Evolutionary conservation across 2,888 invertebrate genomes (phyloP), one percentile per base, ranked within the genome.

Genomic region (Oligia strigilis): DNA sequence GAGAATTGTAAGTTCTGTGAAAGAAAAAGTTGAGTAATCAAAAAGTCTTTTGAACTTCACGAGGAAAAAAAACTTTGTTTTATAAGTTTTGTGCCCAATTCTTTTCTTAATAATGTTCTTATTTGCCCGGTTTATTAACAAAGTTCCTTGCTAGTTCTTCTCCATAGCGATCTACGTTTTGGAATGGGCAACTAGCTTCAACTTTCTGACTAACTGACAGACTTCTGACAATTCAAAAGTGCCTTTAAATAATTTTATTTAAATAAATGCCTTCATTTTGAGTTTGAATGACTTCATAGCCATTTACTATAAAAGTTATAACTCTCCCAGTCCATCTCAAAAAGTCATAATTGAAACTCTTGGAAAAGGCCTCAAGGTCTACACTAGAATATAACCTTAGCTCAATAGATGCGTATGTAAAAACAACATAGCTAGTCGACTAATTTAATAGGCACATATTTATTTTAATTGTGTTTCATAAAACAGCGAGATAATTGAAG

Each of bases 401-500:
- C 40, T 49, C 17, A 67, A 46, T 36, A 58, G 36, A 58, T 23
- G 23, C 23, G 9, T 23, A 23, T 58, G 9, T 58, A 23, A 11
- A 58, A n/a, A 60, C n/a, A 60, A 11, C 58, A 60, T n/a, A n/a
- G n/a, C n/a, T 60, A n/a, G 58, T 23, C 17, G 2, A 3, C n/a
- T 43, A 40, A 29, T 19, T 11, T 64, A 69, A 55, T 72, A 23
- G 9, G 23, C 6, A 43, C 17, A 66, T 71, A 67, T 82, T 72
- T 67, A 84, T 84, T 74, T 49, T 84, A 74, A 82, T 81, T 71
- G 62, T 67, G 19, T 76, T 83, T 76, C 71, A 70, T 82, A 82
- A 84, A 85, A 86, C 71, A 83, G 64, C 71, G 3, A 75, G 64
- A 65, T 86, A 86, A 83, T 86, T 85, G 55, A 86, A 86, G 64